These are phyloP conservation scores for Automeris io DNA, from an alignment of 2,888 invertebrate species.

Conservation along the genomic window DNA sequence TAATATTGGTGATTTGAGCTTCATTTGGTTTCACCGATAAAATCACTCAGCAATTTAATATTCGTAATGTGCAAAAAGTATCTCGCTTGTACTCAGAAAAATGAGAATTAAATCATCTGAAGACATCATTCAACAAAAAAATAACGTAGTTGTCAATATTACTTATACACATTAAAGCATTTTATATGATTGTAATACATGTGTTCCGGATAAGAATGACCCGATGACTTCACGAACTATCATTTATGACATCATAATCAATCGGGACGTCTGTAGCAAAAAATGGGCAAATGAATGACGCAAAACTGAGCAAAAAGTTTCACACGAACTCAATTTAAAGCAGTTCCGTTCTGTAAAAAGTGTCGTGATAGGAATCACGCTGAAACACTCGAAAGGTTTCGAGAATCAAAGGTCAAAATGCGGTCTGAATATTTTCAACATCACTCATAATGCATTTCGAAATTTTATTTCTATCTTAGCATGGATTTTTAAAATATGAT, in stretches of 20 bases:
- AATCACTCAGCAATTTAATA: constrained; percentile 7
- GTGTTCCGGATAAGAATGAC: constrained; percentile 8
- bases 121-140: constrained; percentile 5
- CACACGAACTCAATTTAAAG: constrained; percentile 17
- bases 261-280: constrained; percentile 9
- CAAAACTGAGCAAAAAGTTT: constrained; percentile 20
- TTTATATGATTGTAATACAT: constrained; percentile 4
- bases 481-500: too few relatives aligned
- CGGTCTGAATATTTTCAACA: constrained; percentile 12
- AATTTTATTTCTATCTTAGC: too few relatives aligned
- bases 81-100: not conserved
- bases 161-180: constrained; percentile 3
- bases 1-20: not conserved
- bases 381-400: constrained; percentile 23
- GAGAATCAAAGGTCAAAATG: constrained; percentile 25
- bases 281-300: constrained; percentile 21
- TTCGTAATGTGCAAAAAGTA: not conserved
- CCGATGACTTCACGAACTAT: constrained; percentile 7
- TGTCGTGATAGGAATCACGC: constrained; percentile 20
- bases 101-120: not conserved
- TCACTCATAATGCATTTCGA: constrained; percentile 18
- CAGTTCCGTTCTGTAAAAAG: constrained; percentile 31
- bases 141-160: constrained; percentile 2
- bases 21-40: not conserved
- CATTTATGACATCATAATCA: constrained; percentile 22